Percentiles rank a stretch among this genome's conserved stretches.
These are phyloP conservation scores for Marmota flaviventris DNA, from an alignment of 2,113 vertebrate species.

Conservation along the genomic window DNA sequence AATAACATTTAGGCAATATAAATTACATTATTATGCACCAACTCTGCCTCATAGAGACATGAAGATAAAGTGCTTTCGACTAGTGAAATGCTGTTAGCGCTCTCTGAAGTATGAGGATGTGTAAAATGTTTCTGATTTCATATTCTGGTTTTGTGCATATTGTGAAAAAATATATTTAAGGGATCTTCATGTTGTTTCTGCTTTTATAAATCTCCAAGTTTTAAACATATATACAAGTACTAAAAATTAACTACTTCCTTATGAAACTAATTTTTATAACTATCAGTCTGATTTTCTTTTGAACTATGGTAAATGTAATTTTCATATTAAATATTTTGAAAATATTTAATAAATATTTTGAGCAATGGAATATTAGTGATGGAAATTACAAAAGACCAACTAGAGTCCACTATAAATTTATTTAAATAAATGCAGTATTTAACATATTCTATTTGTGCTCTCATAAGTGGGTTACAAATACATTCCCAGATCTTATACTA, in stretches of 20 bases:
- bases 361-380: conserved; percentile 66
- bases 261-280: conserved; percentile 81
- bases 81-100: conserved; percentile 99
- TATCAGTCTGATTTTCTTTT: conserved; percentile 60
- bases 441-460: conserved; percentile 71
- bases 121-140: conserved; percentile 99
- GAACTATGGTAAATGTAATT: conserved; percentile 57
- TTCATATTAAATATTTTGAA: conserved; percentile 54
- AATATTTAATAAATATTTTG: conserved; percentile 42
- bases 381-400: conserved; percentile 27
- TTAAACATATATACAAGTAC: conserved; percentile 80
- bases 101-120: conserved; percentile 99
- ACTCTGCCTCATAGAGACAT: conserved; percentile 98
- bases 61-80: conserved; percentile 99
- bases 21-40: conserved; percentile 99
- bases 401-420: conserved; percentile 74
- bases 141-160: conserved; percentile 94
- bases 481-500: conserved; percentile 70
- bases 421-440: conserved; percentile 66
- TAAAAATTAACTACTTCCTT: conserved; percentile 69
- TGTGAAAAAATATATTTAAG: conserved; percentile 89
- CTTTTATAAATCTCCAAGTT: conserved; percentile 75
- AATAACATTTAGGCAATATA: conserved; percentile 99
- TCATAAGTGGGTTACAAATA: conserved; percentile 69
- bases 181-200: conserved; percentile 87